Percentiles rank a stretch among this genome's conserved stretches.
phyloP scores from a whole-genome alignment of 2,888 invertebrate genomes.

The Thysanoteuthis rhombus region DNA sequence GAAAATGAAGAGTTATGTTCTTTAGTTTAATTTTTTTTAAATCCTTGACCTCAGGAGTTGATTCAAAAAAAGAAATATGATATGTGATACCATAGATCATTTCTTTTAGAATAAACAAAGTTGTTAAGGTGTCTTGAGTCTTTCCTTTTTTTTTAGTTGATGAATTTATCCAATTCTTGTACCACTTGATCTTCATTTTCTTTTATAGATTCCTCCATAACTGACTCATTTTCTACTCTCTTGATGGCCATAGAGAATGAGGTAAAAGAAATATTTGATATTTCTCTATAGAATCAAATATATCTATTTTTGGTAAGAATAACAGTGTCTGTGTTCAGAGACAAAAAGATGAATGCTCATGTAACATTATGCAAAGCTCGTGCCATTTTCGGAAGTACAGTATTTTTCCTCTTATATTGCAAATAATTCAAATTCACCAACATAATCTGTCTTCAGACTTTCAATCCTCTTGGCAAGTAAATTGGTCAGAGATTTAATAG shows the following conservation, averaged over 20 bases:
- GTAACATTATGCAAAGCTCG: slow-evolving; percentile 12
- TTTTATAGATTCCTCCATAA: neutral
- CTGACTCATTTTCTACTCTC: neutral
- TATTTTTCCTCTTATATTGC: neutral
- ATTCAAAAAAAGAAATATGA: neutral
- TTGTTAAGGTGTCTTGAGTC: neutral
- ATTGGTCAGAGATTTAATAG: neutral
- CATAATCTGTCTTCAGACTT: slow-evolving; percentile 12
- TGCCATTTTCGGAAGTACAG: neutral
- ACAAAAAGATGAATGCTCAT: neutral
- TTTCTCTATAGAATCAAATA: neutral
- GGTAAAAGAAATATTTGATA: neutral
- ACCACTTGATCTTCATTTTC: neutral
- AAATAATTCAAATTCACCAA: neutral
- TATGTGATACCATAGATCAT: neutral
- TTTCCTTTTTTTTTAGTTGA: neutral
- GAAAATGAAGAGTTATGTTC: too few species aligned
- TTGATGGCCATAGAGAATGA: neutral
- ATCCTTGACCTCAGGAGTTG: too few species aligned
- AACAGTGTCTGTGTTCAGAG: neutral
- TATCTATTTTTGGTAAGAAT: neutral
- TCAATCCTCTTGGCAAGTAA: neutral
- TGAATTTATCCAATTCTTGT: neutral
- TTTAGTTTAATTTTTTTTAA: too few species aligned
- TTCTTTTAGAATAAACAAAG: neutral